Evolutionary conservation across 1,140 invertebrate species (phyloP).

Genomic region (Brachionus manjavacas): DNA sequence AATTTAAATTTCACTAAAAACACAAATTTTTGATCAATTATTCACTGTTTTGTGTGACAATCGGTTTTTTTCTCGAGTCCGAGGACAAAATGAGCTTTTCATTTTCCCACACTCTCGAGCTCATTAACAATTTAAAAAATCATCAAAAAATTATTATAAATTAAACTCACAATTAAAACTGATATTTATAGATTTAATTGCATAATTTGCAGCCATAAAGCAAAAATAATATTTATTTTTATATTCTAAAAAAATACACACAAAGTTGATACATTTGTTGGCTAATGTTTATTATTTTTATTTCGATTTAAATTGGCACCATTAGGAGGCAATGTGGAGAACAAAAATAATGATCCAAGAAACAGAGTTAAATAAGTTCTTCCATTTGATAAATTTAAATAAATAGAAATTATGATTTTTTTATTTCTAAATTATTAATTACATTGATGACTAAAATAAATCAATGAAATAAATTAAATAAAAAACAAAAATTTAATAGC

Average conservation of each 20-base stretch:
- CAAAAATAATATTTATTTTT: neutral
- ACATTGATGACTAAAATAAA: no score
- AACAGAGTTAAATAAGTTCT: no score
- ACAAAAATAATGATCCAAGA: no score
- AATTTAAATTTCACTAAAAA: neutral
- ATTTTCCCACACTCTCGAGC: neutral
- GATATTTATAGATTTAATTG: neutral
- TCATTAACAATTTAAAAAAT: neutral
- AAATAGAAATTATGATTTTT: no score
- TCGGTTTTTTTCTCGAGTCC: neutral
- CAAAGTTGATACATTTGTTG: no score
- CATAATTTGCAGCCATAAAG: neutral
- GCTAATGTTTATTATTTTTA: no score
- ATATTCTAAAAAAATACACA: no score
- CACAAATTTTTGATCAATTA: neutral
- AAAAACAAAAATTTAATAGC: neutral
- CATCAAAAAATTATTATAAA: neutral
- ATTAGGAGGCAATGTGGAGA: no score
- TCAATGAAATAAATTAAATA: neutral
- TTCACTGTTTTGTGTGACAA: neutral
- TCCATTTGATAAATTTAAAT: no score
- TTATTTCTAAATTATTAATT: no score
- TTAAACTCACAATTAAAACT: neutral
- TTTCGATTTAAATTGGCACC: no score
- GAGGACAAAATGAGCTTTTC: neutral